Evolutionary conservation across 64 coral and sea anemone species (phyloP), one percentile per base, ranked within the genome.

Genomic region (Actinia tenebrosa): DNA sequence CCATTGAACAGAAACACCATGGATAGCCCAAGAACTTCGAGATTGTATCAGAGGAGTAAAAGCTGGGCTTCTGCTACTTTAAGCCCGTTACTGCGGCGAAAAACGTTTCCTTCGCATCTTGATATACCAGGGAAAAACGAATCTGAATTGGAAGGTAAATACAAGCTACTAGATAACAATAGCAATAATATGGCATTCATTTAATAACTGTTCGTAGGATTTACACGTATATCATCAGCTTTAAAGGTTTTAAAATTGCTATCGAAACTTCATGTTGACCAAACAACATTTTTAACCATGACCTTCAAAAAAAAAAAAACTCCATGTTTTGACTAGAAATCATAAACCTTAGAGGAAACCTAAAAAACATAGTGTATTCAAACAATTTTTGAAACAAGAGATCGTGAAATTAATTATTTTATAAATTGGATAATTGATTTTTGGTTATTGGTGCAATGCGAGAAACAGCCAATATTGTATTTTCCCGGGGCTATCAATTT

Each of bases 111-210:
- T 22, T 9, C 79, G 1, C 18, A 81, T 53, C 44, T 45, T 22
- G 16, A 81, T 20, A 13, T 81, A 11, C 50, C 42, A 50, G 79
- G 53, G 79, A 81, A 53, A 81, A 53, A 81, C 18, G 79, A n/a
- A 14, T 81, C 79, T 52, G 79, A 81, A 44, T 20, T 20, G 3
- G 79, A 81, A 81, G 79, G 79, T 81, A 81, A 50, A 81, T 37
- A 20, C 45, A 50, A 81, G 14, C 16, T 30, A 25, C 15, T 15
- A 47, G 10, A 42, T 75, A 42, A 75, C 27, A 26, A 75, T 75
- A 26, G 26, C 63, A 8, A 30, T 75, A 37, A 66, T 22, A 23
- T 23, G 4, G 63, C n/a, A 23, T n/a, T 66, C n/a, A 66, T 66
- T 66, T 20, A 7, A 66, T 23, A n/a, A 23, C 63, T 66, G 63